phyloP scores from a whole-genome alignment of 2,797 vertebrate species.

The Gambelia wislizenii region DNA sequence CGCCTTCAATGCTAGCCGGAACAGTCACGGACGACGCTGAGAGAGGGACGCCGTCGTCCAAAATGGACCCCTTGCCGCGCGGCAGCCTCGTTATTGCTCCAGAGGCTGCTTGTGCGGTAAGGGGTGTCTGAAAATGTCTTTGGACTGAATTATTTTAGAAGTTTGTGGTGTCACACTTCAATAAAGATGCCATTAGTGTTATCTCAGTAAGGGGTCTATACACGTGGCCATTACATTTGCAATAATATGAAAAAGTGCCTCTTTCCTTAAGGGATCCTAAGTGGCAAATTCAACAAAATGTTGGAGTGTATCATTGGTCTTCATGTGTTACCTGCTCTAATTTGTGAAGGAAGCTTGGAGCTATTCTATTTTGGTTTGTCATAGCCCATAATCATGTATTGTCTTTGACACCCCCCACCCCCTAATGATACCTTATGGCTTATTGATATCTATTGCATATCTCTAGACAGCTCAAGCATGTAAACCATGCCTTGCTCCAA shows the following conservation, averaged over 20 bases:
- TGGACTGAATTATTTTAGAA: not conserved
- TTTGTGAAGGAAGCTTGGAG: too few species aligned
- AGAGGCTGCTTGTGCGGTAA: too few species aligned
- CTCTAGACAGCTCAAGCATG: not conserved
- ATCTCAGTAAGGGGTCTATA: not conserved
- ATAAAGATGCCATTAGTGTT: not conserved
- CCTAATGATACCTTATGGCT: too few species aligned
- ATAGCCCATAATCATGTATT: too few species aligned
- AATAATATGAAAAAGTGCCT: not conserved
- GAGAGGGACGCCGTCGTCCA: too few species aligned
- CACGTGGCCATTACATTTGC: not conserved
- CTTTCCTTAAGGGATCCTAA: not conserved
- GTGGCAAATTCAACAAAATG: not conserved
- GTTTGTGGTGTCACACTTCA: not conserved
- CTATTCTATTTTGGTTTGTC: not conserved
- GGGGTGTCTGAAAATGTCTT: too few species aligned
- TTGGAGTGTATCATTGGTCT: not conserved
- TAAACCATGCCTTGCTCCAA: not conserved
- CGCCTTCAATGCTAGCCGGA: too few species aligned
- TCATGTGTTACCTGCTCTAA: not conserved
- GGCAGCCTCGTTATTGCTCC: too few species aligned
- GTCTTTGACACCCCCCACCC: too few species aligned
- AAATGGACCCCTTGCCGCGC: too few species aligned
- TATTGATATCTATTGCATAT: too few species aligned
- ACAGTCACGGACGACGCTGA: too few species aligned